phyloP scores from a whole-genome alignment of 1,140 invertebrate genomes.

The Heliconius hermathena region DNA sequence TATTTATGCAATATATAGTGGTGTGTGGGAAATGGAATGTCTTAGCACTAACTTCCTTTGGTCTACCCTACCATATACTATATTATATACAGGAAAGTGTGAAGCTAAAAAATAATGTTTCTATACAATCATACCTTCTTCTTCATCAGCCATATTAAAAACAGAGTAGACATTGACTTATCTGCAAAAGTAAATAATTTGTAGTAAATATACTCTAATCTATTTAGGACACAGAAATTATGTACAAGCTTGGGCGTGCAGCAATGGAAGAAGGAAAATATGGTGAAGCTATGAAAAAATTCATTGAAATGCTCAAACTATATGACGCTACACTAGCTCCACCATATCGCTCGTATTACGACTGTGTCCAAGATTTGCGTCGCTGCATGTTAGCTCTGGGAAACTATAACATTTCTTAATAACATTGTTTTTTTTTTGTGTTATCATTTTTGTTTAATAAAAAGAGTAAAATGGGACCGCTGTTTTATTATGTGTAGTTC shows the following conservation, averaged over 20 bases:
- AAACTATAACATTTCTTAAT: slow-evolving; percentile 80
- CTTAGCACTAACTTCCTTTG: too few relatives aligned
- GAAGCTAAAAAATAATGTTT: slow-evolving; percentile 1
- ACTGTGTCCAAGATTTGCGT: slow-evolving; percentile 91
- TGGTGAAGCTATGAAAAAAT: slow-evolving; percentile 85
- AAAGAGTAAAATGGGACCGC: background rate
- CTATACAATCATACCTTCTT: slow-evolving; percentile 52
- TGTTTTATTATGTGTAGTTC: background rate
- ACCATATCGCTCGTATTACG: slow-evolving; percentile 91
- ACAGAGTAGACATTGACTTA: background rate
- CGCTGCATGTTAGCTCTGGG: slow-evolving; percentile 87
- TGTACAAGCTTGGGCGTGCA: slow-evolving; percentile 85
- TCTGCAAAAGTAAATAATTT: slow-evolving; percentile 16
- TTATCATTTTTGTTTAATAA: background rate
- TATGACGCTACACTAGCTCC: slow-evolving; percentile 87
- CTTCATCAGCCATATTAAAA: slow-evolving; percentile 66
- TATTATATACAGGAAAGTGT: too few relatives aligned
- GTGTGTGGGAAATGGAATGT: too few relatives aligned
- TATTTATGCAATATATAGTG: background rate
- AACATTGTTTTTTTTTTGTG: slow-evolving; percentile 23
- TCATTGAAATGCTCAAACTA: slow-evolving; percentile 86
- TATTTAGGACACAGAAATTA: slow-evolving; percentile 86
- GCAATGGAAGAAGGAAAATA: slow-evolving; percentile 85
- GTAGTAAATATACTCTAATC: slow-evolving; percentile 7
- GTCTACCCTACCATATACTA: too few relatives aligned